Evolutionary conservation across 2,797 vertebrate genomes (phyloP), one percentile per base, ranked within the genome.

Genomic region (Hypotaenidia philippensis): DNA sequence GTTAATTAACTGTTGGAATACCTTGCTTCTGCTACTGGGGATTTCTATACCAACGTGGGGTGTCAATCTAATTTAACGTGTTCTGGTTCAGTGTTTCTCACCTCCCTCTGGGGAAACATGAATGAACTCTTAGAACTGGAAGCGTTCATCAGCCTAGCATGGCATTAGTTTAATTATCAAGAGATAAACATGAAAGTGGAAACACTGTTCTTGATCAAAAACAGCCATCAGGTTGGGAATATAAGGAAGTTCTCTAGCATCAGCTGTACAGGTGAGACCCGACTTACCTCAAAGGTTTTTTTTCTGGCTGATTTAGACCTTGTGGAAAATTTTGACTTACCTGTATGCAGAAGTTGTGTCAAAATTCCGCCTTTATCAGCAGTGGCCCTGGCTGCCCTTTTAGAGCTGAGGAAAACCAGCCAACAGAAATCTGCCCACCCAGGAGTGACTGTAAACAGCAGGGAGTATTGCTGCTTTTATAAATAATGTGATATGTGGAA

Each of bases 1-100:
- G 78, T 90, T 94, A 85, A 89, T 96, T 96, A 95, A 94, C 79
- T 93, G 44, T 90, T 93, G 65, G 76, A 92, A 81, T 94, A 94
- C 80, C 85, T 96, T 82, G 82, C 66, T 69, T 78, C 72, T 94
- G 52, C 83, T 94, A 2, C 55, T 79, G 63, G 63, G 56, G 49
- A 27, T 94, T 93, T 90, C 63, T 83, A 75, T 92, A 72, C 34
- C 31, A 15, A 85, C 65, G 69, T 66, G 77, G 71, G 84, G 64
- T 55, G 65, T 75, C 47, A 13, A 0, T 90, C 47, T 80, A 59
- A 59, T 89, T 88, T 83, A 92, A 45, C 0, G 0, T 75, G 40
- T 86, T 94, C 56, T 89, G 64, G 56, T 80, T 93, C 64, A 59
- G 49, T 93, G 78, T 89, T 90, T 85, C 71, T 80, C 16, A 27